Base-by-base conservation (phyloP, 2,797 vertebrate genomes). In the Rachycentron canadum region DNA sequence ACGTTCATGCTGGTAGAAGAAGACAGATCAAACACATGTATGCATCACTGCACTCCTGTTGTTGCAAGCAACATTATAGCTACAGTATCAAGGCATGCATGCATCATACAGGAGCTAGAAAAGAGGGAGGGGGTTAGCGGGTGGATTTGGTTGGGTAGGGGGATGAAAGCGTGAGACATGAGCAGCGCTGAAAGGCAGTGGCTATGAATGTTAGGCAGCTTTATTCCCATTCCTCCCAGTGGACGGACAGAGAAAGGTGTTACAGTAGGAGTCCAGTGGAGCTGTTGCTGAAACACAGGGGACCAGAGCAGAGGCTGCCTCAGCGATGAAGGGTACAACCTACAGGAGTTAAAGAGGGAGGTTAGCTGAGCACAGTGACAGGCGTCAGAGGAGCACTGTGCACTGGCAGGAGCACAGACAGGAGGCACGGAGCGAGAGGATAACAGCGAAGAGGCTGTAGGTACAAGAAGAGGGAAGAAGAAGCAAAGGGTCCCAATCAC, bases 341-440 rank as follows among this genome's bases (percentile, higher is more conserved):
- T 86, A 69, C 67, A 71, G 69, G 74, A 86, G 58, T 41, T 78
- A 64, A 83, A 79, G 6, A 43, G 61, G 79, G 66, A 78, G 58
- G 85, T 91, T 87, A 90, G 78, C 79, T 68, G 63, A 77, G 86
- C 85, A 34, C 78, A 32, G 82, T 32, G 72, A 83, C 61, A 17
- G 67, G 73, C 50, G 7, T 77, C 60, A 32, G 82, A 45, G 55
- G 67, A 73, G 76, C 41, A 32, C 58, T 12, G 63, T 71, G 41
- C 61, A 61, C 73, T 11, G 63, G 75, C 67, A 69, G 50, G 34
- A 67, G 43, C 16, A 73, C 25, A 52, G 36, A 53, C 62, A 32
- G 77, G 43, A 55, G 63, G 7, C 30, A 47, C 0, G 8, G 16
- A 49, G 50, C 1, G 26, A 26, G 13, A 55, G 49, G 65, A 25